phyloP scores from a whole-genome alignment of 2,113 vertebrate species.

The Ia io region DNA sequence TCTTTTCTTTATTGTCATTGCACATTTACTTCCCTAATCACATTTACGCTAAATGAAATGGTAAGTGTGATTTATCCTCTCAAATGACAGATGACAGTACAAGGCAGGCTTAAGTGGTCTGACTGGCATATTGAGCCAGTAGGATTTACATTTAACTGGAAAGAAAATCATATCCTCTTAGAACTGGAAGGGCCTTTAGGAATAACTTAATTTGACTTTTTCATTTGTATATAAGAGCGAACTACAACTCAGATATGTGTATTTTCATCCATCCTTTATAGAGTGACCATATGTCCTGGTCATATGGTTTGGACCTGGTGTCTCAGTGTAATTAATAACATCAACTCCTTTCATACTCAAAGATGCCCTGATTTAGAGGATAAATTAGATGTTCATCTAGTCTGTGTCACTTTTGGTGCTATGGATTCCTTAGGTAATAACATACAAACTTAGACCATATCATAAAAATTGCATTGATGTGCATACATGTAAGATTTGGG shows the following conservation, averaged over 20 bases:
- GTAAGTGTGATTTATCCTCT: neutral
- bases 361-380: neutral
- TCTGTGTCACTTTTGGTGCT: neutral
- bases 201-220: constrained; percentile 13
- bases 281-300: neutral
- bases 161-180: neutral
- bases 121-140: neutral
- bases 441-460: neutral
- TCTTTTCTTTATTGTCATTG: constrained; percentile 23
- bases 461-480: neutral
- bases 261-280: constrained; percentile 1
- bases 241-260: neutral
- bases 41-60: neutral
- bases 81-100: constrained; percentile 13
- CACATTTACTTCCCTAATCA: neutral
- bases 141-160: constrained; percentile 17
- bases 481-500: neutral
- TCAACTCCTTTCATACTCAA: neutral
- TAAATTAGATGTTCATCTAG: neutral
- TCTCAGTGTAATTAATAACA: constrained; percentile 8
- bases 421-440: neutral
- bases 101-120: neutral
- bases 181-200: neutral
- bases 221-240: neutral
- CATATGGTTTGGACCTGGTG: neutral